Evolutionary conservation across 1,140 invertebrate genomes (phyloP), one percentile per base, ranked within the genome.

Genomic region (Papilio polytes): DNA sequence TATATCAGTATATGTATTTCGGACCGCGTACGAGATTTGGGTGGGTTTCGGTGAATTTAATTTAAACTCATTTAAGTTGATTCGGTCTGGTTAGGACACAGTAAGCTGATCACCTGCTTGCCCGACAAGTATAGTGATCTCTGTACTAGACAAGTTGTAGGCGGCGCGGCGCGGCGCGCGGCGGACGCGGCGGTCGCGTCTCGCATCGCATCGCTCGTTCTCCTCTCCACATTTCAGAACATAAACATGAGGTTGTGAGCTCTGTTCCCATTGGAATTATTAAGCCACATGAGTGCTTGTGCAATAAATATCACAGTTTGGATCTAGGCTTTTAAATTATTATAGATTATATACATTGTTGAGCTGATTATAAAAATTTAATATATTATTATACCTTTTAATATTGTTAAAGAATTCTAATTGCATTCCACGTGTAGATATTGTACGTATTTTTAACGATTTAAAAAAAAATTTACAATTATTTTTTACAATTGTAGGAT

Each of bases 371-470:
- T 93, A 94, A 95, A 95, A 95, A 95, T 95, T 95, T 95, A 95
- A 95, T 95, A 95, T 95, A 95, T 95, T 94, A 95, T 95, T 95
- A 95, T 95, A 95, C 94, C 94, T 95, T 95, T 95, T 95, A 95
- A 95, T 94, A 94, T 95, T 95, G 95, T 95, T 95, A 95, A 95
- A 93, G 94, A 95, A 94, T 95, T 95, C 94, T 95, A 95, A 95
- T 95, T 95, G 95, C 95, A 95, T 95, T 95, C 95, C 95, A 95
- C 94, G 91, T 94, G 90, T 94, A 94, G 92, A 92, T 8, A 41
- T 92, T 94, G 94, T 94, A 94, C 94, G 94, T 94, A 95, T 94
- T 95, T 95, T 88, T 91, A 94, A 92, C 91, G 91, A 94, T 94
- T 94, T 94, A 91, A 94, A 92, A 94, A 92, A 94, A 92, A 94